Evolutionary conservation across 2,888 invertebrate genomes (phyloP), one percentile per base, ranked within the genome.

Genomic region (Caradrina clavipalpis): DNA sequence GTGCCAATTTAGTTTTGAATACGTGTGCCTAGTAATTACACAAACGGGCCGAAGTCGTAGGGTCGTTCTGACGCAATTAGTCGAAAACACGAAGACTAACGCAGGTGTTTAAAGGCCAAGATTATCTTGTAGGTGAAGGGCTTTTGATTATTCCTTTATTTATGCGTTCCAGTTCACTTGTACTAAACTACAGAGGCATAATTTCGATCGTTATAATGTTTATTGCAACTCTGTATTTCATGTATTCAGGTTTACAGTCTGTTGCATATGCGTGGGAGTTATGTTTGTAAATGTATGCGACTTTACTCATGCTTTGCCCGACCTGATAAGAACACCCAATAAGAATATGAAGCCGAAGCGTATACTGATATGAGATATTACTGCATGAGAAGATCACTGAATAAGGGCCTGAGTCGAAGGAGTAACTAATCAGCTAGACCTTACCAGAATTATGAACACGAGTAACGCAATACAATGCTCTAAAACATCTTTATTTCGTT

Each of bases 101-200:
- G 70, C 71, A 56, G 65, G 19, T 74, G 58, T 67, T 73, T 67
- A 74, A 58, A 73, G 76, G 49, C 55, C 65, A 55, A 55, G 35
- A 65, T 73, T 73, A 71, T 73, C 31, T 45, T 73, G 17, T 63
- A 70, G 55, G 63, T 49, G 63, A 63, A 62, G 70, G 49, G 22
- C 64, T 73, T 70, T 49, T 31, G 31, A 45, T n/a, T 45, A 10
- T 49, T 15, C 8, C 55, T 70, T 42, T 49, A 45, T 49, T 55
- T 35, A 55, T 55, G 10, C 17, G 5, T 53, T 26, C 45, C 22
- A 17, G 11, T 47, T 26, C 17, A 22, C 11, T 11, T 19, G 19
- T 47, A 13, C 13, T 39, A 26, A 6, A 47, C 22, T 22, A 15
- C 21, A 3, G 11, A 35, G 22, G 10, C 10, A 19, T 22, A 6